Evolutionary conservation across 2,888 invertebrate species (phyloP), one percentile per base, ranked within the genome.

Genomic region (Leptarthrus brevirostris): DNA sequence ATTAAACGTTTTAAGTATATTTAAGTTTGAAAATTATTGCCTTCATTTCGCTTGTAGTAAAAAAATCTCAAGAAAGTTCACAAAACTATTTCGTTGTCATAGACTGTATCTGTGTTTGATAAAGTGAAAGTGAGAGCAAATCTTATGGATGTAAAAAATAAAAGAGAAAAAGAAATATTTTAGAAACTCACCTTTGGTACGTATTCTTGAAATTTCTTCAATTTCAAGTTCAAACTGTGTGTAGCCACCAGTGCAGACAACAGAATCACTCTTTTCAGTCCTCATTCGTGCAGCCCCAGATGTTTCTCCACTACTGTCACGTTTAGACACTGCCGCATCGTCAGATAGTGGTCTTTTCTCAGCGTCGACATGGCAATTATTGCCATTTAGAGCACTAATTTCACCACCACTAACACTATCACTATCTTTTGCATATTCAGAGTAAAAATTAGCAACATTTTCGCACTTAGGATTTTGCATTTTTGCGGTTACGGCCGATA

Each of bases 201-300:
- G 69, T 53, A 78, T 78, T 76, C 73, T 76, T 53, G 77, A 77
- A 16, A 78, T 75, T 53, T 77, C 77, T 52, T 78, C 78, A 20
- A 78, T 72, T 72, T 77, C 76, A 53, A 73, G 36, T 26, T 77
- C 76, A 30, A 75, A 74, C 54, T 72, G 73, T 40, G 73, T 76
- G 53, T 75, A 74, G 40, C 75, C 71, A 53, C 76, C 76, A n/a
- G 75, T 75, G 70, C 69, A 75, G 2, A 77, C 77, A 6, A 78
- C 77, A 24, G 77, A 78, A 74, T 78, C 78, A 75, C 74, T 76
- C 70, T 73, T 75, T 47, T 78, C 76, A 18, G 72, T 73, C 34
- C 66, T 75, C 52, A 69, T 66, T 56, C 69, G 74, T 12, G 75
- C 71, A 3, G 73, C 72, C 52, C 73, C 71, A 16, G 74, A 73